Percentiles rank a stretch among this genome's conserved stretches.
Evolutionary conservation across 2,113 vertebrate genomes (phyloP).

Genomic region (Prietella phreatophila): DNA sequence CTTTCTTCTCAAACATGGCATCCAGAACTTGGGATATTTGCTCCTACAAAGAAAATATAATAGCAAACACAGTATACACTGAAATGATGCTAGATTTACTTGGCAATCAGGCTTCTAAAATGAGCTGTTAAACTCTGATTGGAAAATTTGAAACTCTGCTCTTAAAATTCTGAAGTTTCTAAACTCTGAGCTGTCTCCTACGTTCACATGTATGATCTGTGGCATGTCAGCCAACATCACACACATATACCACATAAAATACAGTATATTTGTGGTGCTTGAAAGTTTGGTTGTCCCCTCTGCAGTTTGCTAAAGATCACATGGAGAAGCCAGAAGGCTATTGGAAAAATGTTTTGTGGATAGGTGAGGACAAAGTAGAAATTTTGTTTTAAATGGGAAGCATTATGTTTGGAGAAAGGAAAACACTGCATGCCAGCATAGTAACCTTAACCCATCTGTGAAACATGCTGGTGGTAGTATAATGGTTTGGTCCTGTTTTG

Average conservation of each 20-base stretch:
- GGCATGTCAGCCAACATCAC: background rate
- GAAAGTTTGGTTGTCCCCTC: too few relatives aligned
- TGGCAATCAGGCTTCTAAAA: background rate
- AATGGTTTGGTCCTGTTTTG: too few relatives aligned
- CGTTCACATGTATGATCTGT: background rate
- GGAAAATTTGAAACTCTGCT: background rate
- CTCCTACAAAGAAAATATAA: constrained; percentile 72
- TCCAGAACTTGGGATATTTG: constrained; percentile 97
- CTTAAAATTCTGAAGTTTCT: background rate
- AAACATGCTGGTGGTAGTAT: too few relatives aligned
- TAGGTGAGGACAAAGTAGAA: too few relatives aligned
- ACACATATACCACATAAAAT: background rate
- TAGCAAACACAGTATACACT: constrained; percentile 6
- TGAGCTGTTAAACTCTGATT: background rate
- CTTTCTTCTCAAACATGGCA: constrained; percentile 96
- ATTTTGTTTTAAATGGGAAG: too few relatives aligned
- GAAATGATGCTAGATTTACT: background rate
- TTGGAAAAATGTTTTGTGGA: too few relatives aligned
- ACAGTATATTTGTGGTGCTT: background rate
- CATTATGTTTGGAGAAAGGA: too few relatives aligned
- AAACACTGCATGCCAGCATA: too few relatives aligned
- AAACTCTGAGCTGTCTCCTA: background rate
- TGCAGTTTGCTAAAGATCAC: too few relatives aligned
- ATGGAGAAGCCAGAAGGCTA: too few relatives aligned
- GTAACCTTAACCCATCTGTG: too few relatives aligned